These are phyloP conservation scores for Caenorhabditis inopinata DNA, from an alignment of 1,140 invertebrate genomes.

Conservation along the genomic window DNA sequence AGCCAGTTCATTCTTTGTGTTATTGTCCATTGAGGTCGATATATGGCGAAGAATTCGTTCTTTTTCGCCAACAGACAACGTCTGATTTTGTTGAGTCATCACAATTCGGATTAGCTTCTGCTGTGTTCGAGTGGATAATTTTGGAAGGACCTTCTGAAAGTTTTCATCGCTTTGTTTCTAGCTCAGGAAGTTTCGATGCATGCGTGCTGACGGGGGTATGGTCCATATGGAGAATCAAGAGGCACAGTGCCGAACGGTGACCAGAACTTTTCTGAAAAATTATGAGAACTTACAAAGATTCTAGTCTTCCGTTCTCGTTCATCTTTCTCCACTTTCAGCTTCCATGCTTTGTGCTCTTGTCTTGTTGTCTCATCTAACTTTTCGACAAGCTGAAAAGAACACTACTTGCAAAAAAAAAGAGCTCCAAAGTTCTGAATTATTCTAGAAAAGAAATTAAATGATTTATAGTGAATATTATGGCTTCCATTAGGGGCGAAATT, in stretches of 20 bases:
- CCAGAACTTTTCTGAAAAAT: too few relatives aligned
- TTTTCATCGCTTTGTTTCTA: background rate
- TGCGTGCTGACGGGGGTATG: too few relatives aligned
- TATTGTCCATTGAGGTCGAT: slow-evolving; percentile 5
- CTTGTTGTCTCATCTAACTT: background rate
- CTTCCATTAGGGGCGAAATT: too few relatives aligned
- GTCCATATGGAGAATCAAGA: too few relatives aligned
- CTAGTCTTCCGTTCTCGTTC: background rate
- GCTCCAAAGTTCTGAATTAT: too few relatives aligned
- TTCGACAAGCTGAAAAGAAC: background rate
- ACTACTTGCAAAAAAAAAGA: too few relatives aligned
- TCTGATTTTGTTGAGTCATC: slow-evolving; percentile 22
- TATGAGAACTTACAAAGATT: background rate
- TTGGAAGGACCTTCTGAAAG: slow-evolving; percentile 6
- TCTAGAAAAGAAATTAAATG: too few relatives aligned
- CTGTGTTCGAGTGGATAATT: slow-evolving; percentile 3
- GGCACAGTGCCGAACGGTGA: too few relatives aligned
- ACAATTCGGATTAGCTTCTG: slow-evolving; percentile 24
- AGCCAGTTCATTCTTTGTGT: background rate
- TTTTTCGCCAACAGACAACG: slow-evolving; percentile 9
- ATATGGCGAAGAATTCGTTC: slow-evolving; percentile 14
- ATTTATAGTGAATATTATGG: too few relatives aligned
- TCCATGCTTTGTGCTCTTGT: slow-evolving; percentile 4
- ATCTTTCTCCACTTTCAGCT: slow-evolving; percentile 5
- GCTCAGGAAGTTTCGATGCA: too few relatives aligned